These are phyloP conservation scores for Sericinus montela DNA, from an alignment of 2,888 invertebrate genomes.

Conservation along the genomic window DNA sequence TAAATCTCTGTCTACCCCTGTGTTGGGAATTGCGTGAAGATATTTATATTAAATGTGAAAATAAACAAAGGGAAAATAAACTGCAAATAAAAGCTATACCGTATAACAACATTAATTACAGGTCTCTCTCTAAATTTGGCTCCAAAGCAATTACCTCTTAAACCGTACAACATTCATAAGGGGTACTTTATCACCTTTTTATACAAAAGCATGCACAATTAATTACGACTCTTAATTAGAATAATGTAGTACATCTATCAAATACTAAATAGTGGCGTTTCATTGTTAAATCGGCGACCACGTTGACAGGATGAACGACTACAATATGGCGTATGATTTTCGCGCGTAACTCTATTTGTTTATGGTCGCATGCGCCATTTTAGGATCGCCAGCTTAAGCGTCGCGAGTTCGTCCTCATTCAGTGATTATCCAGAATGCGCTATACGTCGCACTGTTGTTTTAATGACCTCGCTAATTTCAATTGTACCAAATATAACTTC, in stretches of 20 bases:
- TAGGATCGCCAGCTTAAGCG: slow-evolving; percentile 72
- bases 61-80: background rate
- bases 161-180: slow-evolving; percentile 6
- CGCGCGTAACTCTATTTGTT: slow-evolving; percentile 70
- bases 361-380: slow-evolving; percentile 68
- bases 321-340: slow-evolving; percentile 67
- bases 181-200: slow-evolving; percentile 14
- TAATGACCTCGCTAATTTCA: slow-evolving; percentile 76
- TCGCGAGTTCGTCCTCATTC: slow-evolving; percentile 69
- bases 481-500: slow-evolving; percentile 75
- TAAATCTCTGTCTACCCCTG: too few relatives aligned
- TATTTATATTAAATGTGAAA: too few relatives aligned
- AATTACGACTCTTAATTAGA: slow-evolving; percentile 72
- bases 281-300: slow-evolving; percentile 71
- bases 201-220: slow-evolving; percentile 36
- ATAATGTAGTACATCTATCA: slow-evolving; percentile 66
- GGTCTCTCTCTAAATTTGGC: slow-evolving; percentile 1
- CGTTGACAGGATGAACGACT: slow-evolving; percentile 76
- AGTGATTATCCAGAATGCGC: slow-evolving; percentile 64
- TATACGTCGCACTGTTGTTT: slow-evolving; percentile 57
- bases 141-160: background rate
- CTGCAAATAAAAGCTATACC: too few relatives aligned
- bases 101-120: background rate
- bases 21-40: too few relatives aligned
- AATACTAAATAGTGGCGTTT: slow-evolving; percentile 66